Conservation (phyloP, 2,113 vertebrate genomes). For the Oxyruncus cristatus region DNA sequence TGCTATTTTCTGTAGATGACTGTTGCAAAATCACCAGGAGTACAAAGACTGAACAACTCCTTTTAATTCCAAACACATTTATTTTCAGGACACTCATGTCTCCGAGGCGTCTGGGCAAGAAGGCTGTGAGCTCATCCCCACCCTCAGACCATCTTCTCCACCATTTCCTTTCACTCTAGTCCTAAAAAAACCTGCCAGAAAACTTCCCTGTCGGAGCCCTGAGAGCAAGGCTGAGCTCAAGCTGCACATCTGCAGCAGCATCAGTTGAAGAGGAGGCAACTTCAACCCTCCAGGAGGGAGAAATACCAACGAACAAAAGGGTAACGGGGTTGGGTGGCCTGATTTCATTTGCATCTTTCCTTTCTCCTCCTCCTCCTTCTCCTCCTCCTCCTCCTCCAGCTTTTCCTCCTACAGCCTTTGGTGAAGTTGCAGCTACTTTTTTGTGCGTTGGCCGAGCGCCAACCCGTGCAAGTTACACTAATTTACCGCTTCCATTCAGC, state of each 20-base stretch:
- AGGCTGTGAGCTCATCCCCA: background rate
- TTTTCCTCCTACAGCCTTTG: conserved; percentile 43
- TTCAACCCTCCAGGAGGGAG: background rate
- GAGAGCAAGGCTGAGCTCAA: background rate
- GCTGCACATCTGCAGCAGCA: background rate
- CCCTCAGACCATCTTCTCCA: background rate
- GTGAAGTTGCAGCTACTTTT: conserved; percentile 13
- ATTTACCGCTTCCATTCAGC: background rate
- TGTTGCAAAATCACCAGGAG: background rate
- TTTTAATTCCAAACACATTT: fast-evolving
- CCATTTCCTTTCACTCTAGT: background rate
- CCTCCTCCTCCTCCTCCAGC: conserved; percentile 43
- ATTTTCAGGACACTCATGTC: background rate
- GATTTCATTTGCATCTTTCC: background rate
- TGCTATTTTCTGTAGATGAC: background rate
- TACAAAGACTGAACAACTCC: background rate
- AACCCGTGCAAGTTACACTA: background rate
- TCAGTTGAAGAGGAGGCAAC: background rate
- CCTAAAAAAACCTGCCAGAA: background rate
- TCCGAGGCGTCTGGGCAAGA: background rate
- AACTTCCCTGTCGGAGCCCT: background rate
- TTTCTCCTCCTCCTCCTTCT: conserved; percentile 24
- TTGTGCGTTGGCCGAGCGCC: background rate
- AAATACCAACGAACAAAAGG: background rate
- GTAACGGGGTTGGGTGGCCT: background rate